Conservation (phyloP, 2,113 vertebrate genomes). For the Vidua chalybeata region DNA sequence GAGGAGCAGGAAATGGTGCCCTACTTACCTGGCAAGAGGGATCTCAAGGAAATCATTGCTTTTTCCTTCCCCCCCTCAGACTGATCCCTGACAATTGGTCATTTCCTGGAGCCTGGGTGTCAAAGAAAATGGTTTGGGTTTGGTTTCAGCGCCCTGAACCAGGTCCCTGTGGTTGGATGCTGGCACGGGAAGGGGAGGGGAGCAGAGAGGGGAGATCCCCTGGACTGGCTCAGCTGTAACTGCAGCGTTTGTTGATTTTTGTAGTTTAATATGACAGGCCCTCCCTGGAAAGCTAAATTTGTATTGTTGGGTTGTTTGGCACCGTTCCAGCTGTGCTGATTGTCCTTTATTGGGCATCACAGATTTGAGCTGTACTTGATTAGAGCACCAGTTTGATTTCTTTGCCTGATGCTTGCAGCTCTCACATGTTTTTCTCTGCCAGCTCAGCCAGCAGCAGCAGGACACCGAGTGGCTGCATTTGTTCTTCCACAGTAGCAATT, state of each 20-base stretch:
- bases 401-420: background rate
- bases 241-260: background rate
- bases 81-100: background rate
- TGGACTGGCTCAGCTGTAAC: background rate
- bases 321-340: background rate
- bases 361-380: constrained; percentile 15
- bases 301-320: background rate
- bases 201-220: background rate
- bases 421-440: background rate
- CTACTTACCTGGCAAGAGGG: background rate
- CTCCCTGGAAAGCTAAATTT: background rate
- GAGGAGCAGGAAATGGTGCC: background rate
- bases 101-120: background rate
- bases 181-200: background rate
- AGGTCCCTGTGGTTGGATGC: background rate
- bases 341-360: background rate
- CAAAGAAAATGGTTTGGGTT: background rate
- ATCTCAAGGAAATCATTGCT: background rate
- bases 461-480: background rate
- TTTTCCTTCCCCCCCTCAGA: fast-evolving
- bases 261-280: background rate
- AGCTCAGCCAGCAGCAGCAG: constrained; percentile 5
- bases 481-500: background rate
- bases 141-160: background rate
- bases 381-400: constrained; percentile 4